Percentiles rank a stretch among this genome's conserved stretches.
These are phyloP conservation scores for Callimorpha dominula DNA, from an alignment of 2,888 invertebrate genomes.

Conservation along the genomic window DNA sequence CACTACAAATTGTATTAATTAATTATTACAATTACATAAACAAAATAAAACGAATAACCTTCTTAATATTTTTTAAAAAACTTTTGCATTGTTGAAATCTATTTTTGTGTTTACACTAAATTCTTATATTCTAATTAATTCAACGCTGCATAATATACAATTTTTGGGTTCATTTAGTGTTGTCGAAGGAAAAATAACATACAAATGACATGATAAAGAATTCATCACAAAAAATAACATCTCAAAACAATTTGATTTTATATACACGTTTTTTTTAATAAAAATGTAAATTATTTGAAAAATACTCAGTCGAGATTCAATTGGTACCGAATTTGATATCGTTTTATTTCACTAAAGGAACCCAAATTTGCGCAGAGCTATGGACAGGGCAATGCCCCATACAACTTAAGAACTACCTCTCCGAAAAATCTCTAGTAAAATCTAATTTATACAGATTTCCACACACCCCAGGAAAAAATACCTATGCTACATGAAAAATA, in stretches of 20 bases:
- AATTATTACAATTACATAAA: constrained; percentile 51
- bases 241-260: constrained; percentile 69
- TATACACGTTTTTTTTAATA: constrained; percentile 64
- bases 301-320: constrained; percentile 70
- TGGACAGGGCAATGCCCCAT: constrained; percentile 70
- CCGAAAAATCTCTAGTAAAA: constrained; percentile 78
- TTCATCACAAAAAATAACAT: constrained; percentile 30
- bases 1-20: constrained; percentile 74
- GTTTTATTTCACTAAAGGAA: constrained; percentile 69
- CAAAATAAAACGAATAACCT: constrained; percentile 47
- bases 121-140: constrained; percentile 64
- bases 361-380: constrained; percentile 73
- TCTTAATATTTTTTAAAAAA: constrained; percentile 59
- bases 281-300: constrained; percentile 28
- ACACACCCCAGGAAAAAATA: constrained; percentile 77
- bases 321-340: constrained; percentile 44
- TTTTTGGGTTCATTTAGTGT: constrained; percentile 74
- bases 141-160: constrained; percentile 74
- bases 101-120: constrained; percentile 70
- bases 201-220: background rate
- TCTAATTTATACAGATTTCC: constrained; percentile 84
- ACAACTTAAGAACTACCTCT: constrained; percentile 72
- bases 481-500: constrained; percentile 70
- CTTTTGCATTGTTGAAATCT: constrained; percentile 64
- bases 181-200: constrained; percentile 55